Base-by-base conservation (phyloP, 2,888 invertebrate genomes). In the Tinea trinotella region DNA sequence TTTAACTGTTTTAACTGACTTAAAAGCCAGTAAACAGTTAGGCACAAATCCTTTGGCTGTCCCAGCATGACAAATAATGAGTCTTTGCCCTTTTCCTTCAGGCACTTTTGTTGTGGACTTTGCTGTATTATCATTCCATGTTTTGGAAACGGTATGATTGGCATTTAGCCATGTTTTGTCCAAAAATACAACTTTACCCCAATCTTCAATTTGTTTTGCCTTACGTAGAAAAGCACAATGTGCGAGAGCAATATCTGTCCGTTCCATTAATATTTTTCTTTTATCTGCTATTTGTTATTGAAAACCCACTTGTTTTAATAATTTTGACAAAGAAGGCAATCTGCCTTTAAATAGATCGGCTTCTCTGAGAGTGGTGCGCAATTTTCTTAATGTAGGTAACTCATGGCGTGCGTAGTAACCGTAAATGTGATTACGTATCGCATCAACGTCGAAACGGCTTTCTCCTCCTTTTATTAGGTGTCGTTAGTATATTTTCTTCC, bases 91-190 rank as follows among this genome's bases (percentile, higher is more conserved):
- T 53, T 53, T 53, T 9, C 53, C 53, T 44, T 40, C 44, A 35
- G 53, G 24, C 44, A 36, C 22, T 44, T 53, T 53, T 3, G 53
- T 13, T 5, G 36, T 40, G 2, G 52, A 35, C 20, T 34, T 6
- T 19, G 35, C 18, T 35, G 19, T 52, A 52, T 34, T 12, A 22
- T 52, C 52, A 22, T 3, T 52, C 35, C 52, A 53, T n/a, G 40
- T 13, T 40, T 10, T 9, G 3, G 9, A 20, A 40, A 40, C 20
- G 6, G 36, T 53, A 46, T 59, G 57, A 35, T 58, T 58, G 12
- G 57, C 57, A 44, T 59, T 59, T 12, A 60, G 40, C 59, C 56
- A 59, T 54, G 59, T 60, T 48, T 58, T 57, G 46, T 58, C 57
- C 34, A 56, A 52, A 52, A 60, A 58, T 7, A 59, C 53, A 20